Conservation (phyloP, 2,888 invertebrate genomes). For the Sialis fuliginosa region DNA sequence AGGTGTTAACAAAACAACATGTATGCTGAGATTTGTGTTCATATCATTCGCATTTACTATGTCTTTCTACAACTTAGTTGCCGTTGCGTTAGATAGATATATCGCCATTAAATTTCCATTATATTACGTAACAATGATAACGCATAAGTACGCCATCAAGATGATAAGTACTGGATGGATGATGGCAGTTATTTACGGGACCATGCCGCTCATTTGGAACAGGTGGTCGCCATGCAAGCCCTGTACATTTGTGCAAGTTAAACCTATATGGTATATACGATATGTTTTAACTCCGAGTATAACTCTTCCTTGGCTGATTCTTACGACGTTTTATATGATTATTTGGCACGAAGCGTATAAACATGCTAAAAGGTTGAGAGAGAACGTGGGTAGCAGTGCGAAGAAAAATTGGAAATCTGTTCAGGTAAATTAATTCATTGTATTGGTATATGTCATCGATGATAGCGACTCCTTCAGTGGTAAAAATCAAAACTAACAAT, state of each 20-base stretch:
- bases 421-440: no score
- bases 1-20: constrained; percentile 40
- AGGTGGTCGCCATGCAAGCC: constrained; percentile 40
- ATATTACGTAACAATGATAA: constrained; percentile 59
- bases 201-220: constrained; percentile 63
- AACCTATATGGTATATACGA: constrained; percentile 24
- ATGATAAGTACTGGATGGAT: constrained; percentile 51
- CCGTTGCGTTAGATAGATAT: constrained; percentile 61
- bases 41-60: constrained; percentile 60
- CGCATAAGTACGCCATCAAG: constrained; percentile 39
- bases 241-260: constrained; percentile 52
- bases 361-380: constrained; percentile 48
- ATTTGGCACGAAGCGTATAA: constrained; percentile 63
- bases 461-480: no score
- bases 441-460: no score
- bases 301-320: constrained; percentile 52
- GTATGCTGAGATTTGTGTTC: constrained; percentile 53
- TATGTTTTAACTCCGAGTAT: constrained; percentile 50
- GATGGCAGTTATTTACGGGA: constrained; percentile 43
- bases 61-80: constrained; percentile 60
- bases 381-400: constrained; percentile 17
- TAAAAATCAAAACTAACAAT: no score
- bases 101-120: constrained; percentile 64
- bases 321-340: constrained; percentile 56
- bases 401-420: constrained; percentile 51